Base-by-base conservation (phyloP, 2,888 invertebrate genomes). In the Temnothorax rugatulus region DNA sequence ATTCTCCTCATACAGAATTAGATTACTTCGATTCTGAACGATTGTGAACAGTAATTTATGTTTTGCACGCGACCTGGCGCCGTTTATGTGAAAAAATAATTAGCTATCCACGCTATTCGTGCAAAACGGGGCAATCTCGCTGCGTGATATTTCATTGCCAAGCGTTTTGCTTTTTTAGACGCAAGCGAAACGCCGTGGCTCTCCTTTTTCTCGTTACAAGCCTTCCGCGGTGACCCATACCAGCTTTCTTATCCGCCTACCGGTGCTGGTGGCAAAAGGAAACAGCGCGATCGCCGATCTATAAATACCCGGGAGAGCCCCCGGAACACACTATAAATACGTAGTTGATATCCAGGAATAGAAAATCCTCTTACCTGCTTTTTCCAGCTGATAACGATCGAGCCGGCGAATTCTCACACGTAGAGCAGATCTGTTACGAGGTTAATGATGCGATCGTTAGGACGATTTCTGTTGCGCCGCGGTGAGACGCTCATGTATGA, bases 251-350 rank as follows among this genome's bases (percentile, higher is more conserved):
- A 88, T 91, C 88, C 83, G 86, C 77, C 82, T 88, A 69, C 50
- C 76, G 82, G 82, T 41, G 69, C 66, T 68, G 66, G 38, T 77
- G 82, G 83, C 87, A 91, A 91, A 88, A 88, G 87, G 87, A 90
- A 89, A 81, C 83, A 89, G 75, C 71, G 83, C 86, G 82, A 86
- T 54, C 84, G 69, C 25, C 74, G 54, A 52, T 90, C 86, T 90
- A 90, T 90, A 87, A 87, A 86, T 87, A 89, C 50, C 38, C 71
- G 25, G 18, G 76, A 87, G 90, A 90, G 85, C 79, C 75, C 41
- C 84, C 84, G 84, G 88, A 83, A 73, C 83, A 77, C 61, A 90
- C 93, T 94, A 94, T 94, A 93, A 94, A 94, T 94, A 94, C 92
- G 38, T 77, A 82, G 73, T 81, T 82, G n/a, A 74, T 83, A 83